Base-by-base conservation (phyloP, 2,888 invertebrate genomes). In the Norana najaformis region DNA sequence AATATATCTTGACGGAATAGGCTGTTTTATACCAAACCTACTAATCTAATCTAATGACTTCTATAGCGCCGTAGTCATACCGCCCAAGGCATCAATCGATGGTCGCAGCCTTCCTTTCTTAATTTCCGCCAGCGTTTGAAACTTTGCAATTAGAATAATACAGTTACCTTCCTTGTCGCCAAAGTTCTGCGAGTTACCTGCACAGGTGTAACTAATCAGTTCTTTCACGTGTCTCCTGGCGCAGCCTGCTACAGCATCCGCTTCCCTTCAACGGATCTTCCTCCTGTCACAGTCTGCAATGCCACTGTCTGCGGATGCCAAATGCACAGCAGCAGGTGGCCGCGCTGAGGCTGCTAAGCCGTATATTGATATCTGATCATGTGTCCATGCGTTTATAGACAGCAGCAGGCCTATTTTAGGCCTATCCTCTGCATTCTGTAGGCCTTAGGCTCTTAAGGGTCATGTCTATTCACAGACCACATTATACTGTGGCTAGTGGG, bases 301-400 rank as follows among this genome's bases (percentile, higher is more conserved):
- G n/a, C 69, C 69, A 69, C 8, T n/a, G n/a, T 69, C 30, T n/a
- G 30, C 69, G 69, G n/a, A 6, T n/a, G n/a, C n/a, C 69, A 69
- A n/a, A n/a, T n/a, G n/a, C n/a, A n/a, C n/a, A 8, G n/a, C 69
- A 30, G 69, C 23, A 20, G 23, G 23, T 20, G 20, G 23, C 30
- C n/a, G 69, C 30, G n/a, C 69, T n/a, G 30, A 69, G 69, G n/a
- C 30, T 69, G 69, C 1, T n/a, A 69, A 5, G n/a, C n/a, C 1
- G 30, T n/a, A n/a, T n/a, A n/a, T n/a, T n/a, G n/a, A n/a, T n/a
- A n/a, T n/a, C n/a, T n/a, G n/a, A n/a, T n/a, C n/a, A n/a, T n/a
- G n/a, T n/a, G n/a, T n/a, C 69, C n/a, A 69, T n/a, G 69, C 69
- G 69, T n/a, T n/a, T 69, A 69, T 30, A 69, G 69, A 69, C 69